Base-by-base conservation (phyloP, 2,113 vertebrate species). In the Laticauda laticaudata region DNA sequence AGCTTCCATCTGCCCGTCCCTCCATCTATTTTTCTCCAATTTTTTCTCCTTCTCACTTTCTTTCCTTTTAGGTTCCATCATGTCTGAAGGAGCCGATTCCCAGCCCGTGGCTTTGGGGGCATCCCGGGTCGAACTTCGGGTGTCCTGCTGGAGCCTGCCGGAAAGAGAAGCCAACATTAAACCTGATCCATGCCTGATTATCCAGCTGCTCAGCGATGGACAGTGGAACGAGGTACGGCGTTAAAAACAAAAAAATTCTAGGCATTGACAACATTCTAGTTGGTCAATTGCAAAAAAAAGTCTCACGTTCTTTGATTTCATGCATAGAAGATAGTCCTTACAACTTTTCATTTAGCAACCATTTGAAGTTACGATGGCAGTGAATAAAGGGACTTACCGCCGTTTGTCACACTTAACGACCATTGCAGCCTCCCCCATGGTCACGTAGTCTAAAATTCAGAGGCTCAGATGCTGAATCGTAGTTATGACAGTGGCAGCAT, bases 181-280 rank as follows among this genome's bases (percentile, higher is more conserved):
- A 87, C 98, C 98, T 0, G 98, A 99, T 94, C 98, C 98, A 18
- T 98, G 98, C 2, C 98, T 98, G 93, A 97, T 98, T 90, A 97
- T 99, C 81, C 98, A 98, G 96, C 97, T 98, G 97, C 98, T 98
- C 96, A 98, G 98, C 0, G 98, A 98, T 0, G 98, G 98, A 57
- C 98, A 98, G 92, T 98, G 98, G 98, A 98, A 98, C 53, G 98
- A 99, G 98, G 98, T 99, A 96, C 0, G 29, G 9, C 1, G n/a
- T n/a, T 69, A 5, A 69, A 61, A 57, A 23, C 48, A 48, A 48
- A 48, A 21, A 56, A 21, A 56, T 20, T 57, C 20, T 21, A 5
- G 56, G 56, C 56, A 57, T 57, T 21, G 56, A 57, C 20, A 57
- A 57, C 5, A 6, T 57, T 57, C 20, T 6, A 5, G 20, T 57